A percentile compares a stretch with the other conserved stretches of the same genome.
Conservation (phyloP, 2,113 vertebrate genomes). For the Cyanocitta stelleri region DNA sequence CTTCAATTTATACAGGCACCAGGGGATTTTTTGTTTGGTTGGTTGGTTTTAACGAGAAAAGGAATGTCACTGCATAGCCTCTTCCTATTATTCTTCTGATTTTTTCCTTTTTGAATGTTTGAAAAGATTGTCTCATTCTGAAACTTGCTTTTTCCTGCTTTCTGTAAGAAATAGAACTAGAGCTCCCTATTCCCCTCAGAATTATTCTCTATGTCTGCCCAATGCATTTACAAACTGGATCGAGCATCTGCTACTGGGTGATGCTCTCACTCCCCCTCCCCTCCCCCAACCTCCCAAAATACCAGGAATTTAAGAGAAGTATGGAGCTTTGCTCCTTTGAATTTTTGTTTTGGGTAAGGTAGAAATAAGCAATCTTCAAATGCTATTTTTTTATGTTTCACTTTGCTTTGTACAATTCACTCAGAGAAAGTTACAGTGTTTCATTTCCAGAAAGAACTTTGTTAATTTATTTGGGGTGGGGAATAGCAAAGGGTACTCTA, state of each 20-base stretch:
- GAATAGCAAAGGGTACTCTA: neutral
- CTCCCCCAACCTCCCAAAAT: fast-evolving
- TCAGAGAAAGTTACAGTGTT: neutral
- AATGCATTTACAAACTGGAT: neutral
- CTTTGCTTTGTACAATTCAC: neutral
- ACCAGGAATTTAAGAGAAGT: neutral
- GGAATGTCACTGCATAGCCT: neutral
- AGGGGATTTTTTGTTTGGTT: neutral
- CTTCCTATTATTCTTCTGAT: conserved; percentile 22
- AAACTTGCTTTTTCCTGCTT: neutral
- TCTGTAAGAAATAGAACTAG: neutral
- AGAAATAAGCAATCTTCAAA: neutral
- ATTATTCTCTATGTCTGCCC: neutral
- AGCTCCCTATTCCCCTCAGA: neutral
- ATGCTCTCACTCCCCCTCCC: fast-evolving
- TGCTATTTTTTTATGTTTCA: neutral
- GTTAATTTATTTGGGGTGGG: neutral
- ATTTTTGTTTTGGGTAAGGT: neutral
- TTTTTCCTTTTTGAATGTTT: conserved; percentile 3
- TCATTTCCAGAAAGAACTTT: conserved; percentile 2
- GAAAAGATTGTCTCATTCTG: conserved; percentile 12
- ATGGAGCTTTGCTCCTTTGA: neutral
- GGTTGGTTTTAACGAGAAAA: conserved; percentile 8
- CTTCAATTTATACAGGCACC: conserved; percentile 20
- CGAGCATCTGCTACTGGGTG: neutral